These are phyloP conservation scores for Brachionus paranguensis DNA, from an alignment of 1,140 invertebrate species.

Conservation along the genomic window DNA sequence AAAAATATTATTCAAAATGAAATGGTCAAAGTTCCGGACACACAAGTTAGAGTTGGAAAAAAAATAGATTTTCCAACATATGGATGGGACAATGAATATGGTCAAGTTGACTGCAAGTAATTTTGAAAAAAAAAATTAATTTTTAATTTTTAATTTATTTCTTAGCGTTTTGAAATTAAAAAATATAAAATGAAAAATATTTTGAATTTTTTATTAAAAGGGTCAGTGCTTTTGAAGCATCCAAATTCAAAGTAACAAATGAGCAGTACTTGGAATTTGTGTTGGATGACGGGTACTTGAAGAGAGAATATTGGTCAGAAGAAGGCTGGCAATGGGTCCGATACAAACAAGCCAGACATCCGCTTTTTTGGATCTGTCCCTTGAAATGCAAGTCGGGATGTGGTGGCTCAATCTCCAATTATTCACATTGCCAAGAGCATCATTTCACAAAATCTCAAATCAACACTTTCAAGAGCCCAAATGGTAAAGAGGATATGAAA, in stretches of 20 bases:
- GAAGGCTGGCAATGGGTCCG: constrained; percentile 52
- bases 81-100: constrained; percentile 57
- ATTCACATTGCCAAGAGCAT: constrained; percentile 41
- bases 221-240: constrained; percentile 50
- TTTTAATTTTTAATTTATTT: no score
- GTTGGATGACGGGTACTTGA: constrained; percentile 48
- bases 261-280: constrained; percentile 52
- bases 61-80: constrained; percentile 51
- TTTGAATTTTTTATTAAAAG: constrained; percentile 41
- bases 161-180: no score
- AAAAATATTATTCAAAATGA: constrained; percentile 43
- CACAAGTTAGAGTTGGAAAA: constrained; percentile 49
- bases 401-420: constrained; percentile 46
- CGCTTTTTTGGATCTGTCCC: constrained; percentile 52
- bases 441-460: neutral
- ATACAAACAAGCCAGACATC: constrained; percentile 48
- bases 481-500: neutral
- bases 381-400: constrained; percentile 50
- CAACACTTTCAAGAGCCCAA: neutral
- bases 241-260: constrained; percentile 51
- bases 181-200: neutral
- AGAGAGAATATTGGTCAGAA: constrained; percentile 47
- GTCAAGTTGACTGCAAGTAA: constrained; percentile 46
- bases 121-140: neutral
- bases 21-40: constrained; percentile 44